Conservation (phyloP, 2,113 vertebrate species). For the Felis catus region F.catus_Fca126_mat1.0 CM031423.1:45809001-45809500, state of each 20-base stretch:
- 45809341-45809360: background rate
- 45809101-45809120: background rate
- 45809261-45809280: fast-evolving
- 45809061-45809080: background rate
- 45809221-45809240: fast-evolving
- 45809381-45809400: background rate
- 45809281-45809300: fast-evolving
- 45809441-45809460: background rate
- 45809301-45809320: no score
- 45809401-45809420: background rate
- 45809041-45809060: background rate
- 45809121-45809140: background rate
- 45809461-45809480: background rate
- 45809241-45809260: background rate
- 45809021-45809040: background rate
- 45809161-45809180: background rate
- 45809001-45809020: background rate
- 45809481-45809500: background rate
- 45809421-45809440: background rate
- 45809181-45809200: background rate
- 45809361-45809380: background rate
- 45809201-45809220: background rate
- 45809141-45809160: background rate
- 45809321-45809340: background rate
- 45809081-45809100: background rate